Evolutionary conservation across 2,797 vertebrate genomes (phyloP).

Genomic region (Anniella stebbinsi): DNA sequence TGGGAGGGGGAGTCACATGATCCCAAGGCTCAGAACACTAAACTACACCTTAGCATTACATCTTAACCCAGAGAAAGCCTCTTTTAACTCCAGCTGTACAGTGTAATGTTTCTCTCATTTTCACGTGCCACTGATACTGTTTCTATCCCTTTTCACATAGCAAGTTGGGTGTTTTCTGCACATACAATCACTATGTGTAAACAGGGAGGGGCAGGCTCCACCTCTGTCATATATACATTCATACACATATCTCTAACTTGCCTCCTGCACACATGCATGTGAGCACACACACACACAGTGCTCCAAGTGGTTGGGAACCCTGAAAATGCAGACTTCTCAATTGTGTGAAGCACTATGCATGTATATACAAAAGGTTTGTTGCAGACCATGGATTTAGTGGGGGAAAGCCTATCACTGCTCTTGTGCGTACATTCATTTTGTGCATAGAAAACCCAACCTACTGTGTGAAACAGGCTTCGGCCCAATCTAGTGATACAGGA

Average conservation of each 20-base stretch:
- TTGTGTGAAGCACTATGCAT: background rate
- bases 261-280: too few relatives aligned
- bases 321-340: too few relatives aligned
- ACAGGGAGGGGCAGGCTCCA: background rate
- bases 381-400: background rate
- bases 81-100: background rate
- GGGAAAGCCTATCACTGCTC: too few relatives aligned
- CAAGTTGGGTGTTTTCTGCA: background rate
- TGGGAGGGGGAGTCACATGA: background rate
- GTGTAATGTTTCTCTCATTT: background rate
- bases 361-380: background rate
- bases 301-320: background rate
- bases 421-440: background rate
- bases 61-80: background rate
- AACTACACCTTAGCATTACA: background rate
- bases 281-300: background rate
- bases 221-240: background rate
- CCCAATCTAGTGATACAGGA: background rate
- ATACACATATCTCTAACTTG: too few relatives aligned
- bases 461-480: background rate
- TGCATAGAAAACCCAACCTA: background rate
- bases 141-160: background rate
- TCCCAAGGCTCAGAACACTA: background rate
- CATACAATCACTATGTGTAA: background rate
- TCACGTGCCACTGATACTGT: background rate